A percentile compares a stretch with the other conserved stretches of the same genome.
phyloP scores from a whole-genome alignment of 2,888 invertebrate species.

The Oxystoma pomonae region DNA sequence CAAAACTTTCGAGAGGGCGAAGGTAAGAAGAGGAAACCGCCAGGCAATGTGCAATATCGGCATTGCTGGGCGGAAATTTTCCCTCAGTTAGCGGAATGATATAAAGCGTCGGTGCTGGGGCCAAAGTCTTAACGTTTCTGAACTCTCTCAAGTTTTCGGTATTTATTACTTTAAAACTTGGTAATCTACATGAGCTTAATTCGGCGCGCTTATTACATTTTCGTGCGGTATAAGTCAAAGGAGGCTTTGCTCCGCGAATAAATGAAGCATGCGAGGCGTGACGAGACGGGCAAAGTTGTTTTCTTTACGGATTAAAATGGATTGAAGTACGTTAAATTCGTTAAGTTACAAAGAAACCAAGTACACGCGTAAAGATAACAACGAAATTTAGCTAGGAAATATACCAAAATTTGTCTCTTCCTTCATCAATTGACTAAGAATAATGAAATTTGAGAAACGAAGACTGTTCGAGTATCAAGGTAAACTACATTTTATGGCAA shows the following conservation, averaged over 20 bases:
- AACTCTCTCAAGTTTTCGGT: conserved; percentile 12
- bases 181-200: conserved; percentile 12
- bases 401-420: neutral
- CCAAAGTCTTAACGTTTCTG: conserved; percentile 2
- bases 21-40: too few species aligned
- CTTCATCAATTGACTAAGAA: too few species aligned
- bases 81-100: neutral
- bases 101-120: neutral
- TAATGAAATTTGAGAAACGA: too few species aligned
- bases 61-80: neutral
- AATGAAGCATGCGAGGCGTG: neutral
- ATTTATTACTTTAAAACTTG: conserved; percentile 19
- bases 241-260: neutral
- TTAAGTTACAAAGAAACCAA: neutral
- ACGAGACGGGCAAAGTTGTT: neutral
- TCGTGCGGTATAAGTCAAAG: conserved; percentile 5
- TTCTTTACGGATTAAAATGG: neutral
- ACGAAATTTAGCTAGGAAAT: neutral
- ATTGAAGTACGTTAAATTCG: neutral
- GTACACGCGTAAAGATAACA: neutral
- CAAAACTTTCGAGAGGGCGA: too few species aligned
- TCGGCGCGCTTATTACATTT: conserved; percentile 11
- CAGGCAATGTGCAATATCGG: neutral
- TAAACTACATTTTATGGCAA: too few species aligned
- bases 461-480: too few species aligned